These are phyloP conservation scores for Cryptus armator DNA, from an alignment of 2,888 invertebrate species.

Conservation along the genomic window DNA sequence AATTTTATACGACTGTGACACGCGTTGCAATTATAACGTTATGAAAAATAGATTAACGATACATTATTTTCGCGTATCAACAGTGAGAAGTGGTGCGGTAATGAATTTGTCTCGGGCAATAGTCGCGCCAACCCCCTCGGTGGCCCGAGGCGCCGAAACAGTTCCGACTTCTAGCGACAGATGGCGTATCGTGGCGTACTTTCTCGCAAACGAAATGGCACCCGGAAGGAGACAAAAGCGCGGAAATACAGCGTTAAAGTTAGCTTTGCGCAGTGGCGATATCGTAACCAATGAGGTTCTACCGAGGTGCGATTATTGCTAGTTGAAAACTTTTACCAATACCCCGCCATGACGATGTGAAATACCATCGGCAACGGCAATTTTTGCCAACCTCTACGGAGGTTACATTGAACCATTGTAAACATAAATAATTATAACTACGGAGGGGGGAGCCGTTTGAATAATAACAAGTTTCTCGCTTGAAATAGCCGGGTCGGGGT, in stretches of 20 bases:
- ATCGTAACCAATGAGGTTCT: slow-evolving; percentile 96
- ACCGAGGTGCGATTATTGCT: slow-evolving; percentile 96
- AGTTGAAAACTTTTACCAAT: slow-evolving; percentile 97
- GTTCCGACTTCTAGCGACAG: slow-evolving; percentile 10
- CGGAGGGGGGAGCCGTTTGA: background rate
- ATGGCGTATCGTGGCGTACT: slow-evolving; percentile 23
- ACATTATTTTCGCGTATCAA: background rate
- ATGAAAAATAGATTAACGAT: slow-evolving; percentile 27
- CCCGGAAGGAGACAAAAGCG: background rate
- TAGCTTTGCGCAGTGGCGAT: slow-evolving; percentile 96
- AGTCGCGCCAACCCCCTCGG: background rate
- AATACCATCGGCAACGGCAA: slow-evolving; percentile 95
- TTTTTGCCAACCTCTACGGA: slow-evolving; percentile 90
- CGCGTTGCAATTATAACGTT: slow-evolving; percentile 40
- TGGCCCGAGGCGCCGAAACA: background rate
- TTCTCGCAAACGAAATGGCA: slow-evolving; percentile 5
- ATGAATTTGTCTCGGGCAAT: background rate
- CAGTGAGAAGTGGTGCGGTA: background rate
- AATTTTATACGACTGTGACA: slow-evolving; percentile 17
- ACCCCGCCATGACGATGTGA: slow-evolving; percentile 95
- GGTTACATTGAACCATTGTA: slow-evolving; percentile 86
- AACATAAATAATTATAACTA: background rate
- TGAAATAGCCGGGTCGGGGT: slow-evolving; percentile 41
- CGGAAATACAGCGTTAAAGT: background rate
- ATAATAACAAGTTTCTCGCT: slow-evolving; percentile 29